phyloP scores from a whole-genome alignment of 1,140 invertebrate species.

The Mactra quadrangularis region DNA sequence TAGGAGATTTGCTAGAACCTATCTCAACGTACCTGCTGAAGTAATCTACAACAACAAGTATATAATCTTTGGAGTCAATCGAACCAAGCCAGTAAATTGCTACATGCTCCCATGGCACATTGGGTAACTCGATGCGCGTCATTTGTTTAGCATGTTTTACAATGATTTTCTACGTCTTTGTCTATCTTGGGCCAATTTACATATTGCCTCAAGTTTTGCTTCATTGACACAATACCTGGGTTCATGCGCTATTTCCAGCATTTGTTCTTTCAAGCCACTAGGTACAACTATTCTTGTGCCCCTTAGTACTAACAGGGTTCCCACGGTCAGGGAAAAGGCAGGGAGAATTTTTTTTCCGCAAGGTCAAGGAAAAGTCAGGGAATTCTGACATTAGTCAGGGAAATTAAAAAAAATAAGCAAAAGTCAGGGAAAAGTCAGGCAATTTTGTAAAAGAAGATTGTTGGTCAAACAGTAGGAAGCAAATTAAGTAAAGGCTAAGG shows the following conservation, averaged over 20 bases:
- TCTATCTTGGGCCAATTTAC: constrained; percentile 70
- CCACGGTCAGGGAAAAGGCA: no score
- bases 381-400: no score
- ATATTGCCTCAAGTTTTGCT: constrained; percentile 61
- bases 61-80: constrained; percentile 61
- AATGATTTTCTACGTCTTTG: constrained; percentile 64
- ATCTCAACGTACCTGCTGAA: constrained; percentile 50
- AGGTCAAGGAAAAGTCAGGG: no score
- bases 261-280: constrained; percentile 9
- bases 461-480: no score
- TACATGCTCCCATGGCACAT: constrained; percentile 61
- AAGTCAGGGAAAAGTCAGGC: no score
- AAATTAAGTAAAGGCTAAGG: no score
- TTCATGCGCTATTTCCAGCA: constrained; percentile 63
- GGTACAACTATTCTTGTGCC: constrained; percentile 60
- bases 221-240: constrained; percentile 63
- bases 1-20: constrained; percentile 49
- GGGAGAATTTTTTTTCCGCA: constrained; percentile 57
- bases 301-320: constrained; percentile 57
- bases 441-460: no score
- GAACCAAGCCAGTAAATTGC: constrained; percentile 64
- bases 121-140: constrained; percentile 33
- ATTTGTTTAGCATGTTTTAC: constrained; percentile 67
- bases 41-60: constrained; percentile 66
- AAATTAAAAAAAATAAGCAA: no score